phyloP scores from a whole-genome alignment of 2,113 vertebrate species.

The Mellivora capensis region DNA sequence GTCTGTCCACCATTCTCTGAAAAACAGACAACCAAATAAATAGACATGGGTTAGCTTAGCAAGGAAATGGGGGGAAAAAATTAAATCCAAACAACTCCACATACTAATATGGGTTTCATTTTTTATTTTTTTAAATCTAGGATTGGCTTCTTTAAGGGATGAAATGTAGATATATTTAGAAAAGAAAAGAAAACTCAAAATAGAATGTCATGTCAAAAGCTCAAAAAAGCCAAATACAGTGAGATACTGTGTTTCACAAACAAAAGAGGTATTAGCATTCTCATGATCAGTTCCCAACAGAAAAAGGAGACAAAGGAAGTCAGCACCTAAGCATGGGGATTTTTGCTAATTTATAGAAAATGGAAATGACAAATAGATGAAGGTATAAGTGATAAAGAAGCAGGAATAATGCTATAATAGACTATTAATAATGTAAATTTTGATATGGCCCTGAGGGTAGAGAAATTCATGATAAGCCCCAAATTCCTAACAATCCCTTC shows the following conservation, averaged over 20 bases:
- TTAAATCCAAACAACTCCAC: background rate
- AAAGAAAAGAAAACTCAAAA: background rate
- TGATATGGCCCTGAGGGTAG: background rate
- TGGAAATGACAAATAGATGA: background rate
- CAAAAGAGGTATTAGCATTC: background rate
- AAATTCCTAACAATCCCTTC: background rate
- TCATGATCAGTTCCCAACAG: background rate
- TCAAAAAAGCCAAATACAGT: background rate
- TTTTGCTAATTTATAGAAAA: background rate
- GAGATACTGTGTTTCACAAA: background rate
- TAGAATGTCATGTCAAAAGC: background rate
- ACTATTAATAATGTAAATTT: background rate
- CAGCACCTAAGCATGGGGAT: background rate
- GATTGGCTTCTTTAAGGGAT: background rate
- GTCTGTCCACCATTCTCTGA: background rate
- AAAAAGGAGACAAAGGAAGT: background rate
- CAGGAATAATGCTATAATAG: background rate
- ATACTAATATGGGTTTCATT: background rate
- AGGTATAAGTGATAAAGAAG: background rate
- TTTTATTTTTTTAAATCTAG: background rate
- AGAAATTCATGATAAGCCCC: background rate
- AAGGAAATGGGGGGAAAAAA: background rate
- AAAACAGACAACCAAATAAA: background rate
- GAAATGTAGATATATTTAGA: background rate
- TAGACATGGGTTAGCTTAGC: background rate